Evolutionary conservation across 37 sponge, comb jelly and placozoan genomes (phyloP).

Genomic region (Halichondria panicea): DNA sequence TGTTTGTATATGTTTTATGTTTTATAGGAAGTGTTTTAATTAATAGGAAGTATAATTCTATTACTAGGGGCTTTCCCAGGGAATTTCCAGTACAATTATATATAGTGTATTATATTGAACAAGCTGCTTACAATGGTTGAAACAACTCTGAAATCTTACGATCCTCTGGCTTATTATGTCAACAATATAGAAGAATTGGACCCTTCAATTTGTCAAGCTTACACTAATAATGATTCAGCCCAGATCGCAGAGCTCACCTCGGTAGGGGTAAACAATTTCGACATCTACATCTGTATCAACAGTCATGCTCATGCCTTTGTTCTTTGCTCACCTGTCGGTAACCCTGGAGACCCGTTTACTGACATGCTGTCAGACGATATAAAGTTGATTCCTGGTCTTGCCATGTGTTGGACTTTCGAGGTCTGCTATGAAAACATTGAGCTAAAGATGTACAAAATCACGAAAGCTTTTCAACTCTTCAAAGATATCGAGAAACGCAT

Average conservation of each 20-base stretch:
- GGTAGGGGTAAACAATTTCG: constrained; percentile 8
- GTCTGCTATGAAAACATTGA: constrained; percentile 33
- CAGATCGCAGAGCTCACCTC: neutral
- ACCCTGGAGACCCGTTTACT: neutral
- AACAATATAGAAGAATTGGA: constrained; percentile 41
- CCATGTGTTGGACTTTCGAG: constrained; percentile 55
- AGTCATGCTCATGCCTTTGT: constrained; percentile 49
- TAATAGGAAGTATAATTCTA: too few relatives aligned
- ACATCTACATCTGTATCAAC: constrained; percentile 62
- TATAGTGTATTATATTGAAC: too few relatives aligned
- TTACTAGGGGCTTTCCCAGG: too few relatives aligned
- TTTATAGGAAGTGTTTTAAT: too few relatives aligned
- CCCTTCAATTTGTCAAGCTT: constrained; percentile 27
- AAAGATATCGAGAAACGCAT: constrained; percentile 30
- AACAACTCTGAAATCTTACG: constrained; percentile 28
- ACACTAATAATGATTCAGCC: constrained; percentile 26
- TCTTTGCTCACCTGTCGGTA: constrained; percentile 28
- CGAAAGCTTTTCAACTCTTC: constrained; percentile 35
- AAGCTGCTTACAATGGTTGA: constrained; percentile 4
- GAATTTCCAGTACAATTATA: too few relatives aligned
- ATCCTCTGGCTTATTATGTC: constrained; percentile 59
- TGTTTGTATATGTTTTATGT: too few relatives aligned
- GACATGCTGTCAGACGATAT: constrained; percentile 24
- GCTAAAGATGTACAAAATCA: constrained; percentile 45
- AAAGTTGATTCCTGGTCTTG: constrained; percentile 15